Evolutionary conservation across 2,797 vertebrate genomes (phyloP).

Genomic region (Neomorphus geoffroyi): DNA sequence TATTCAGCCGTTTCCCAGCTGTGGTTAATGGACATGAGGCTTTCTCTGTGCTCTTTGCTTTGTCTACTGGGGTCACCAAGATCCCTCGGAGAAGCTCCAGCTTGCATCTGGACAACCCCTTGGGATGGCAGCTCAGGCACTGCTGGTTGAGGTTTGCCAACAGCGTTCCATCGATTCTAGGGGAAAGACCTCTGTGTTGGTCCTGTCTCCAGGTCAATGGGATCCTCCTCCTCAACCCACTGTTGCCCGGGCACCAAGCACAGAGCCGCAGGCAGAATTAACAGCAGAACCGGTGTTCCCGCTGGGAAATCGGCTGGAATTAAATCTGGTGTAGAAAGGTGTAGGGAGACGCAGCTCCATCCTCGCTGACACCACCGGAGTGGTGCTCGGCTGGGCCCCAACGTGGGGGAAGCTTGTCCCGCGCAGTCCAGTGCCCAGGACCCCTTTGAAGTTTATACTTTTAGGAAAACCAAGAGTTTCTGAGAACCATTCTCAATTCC

Average conservation of each 20-base stretch:
- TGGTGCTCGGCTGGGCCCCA: too few species aligned
- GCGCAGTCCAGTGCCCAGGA: too few species aligned
- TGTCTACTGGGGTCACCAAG: background rate
- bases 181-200: background rate
- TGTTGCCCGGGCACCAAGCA: too few species aligned
- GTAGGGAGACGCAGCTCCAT: background rate
- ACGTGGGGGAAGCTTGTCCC: too few species aligned
- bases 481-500: too few species aligned
- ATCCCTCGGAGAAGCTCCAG: background rate
- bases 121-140: fast-evolving
- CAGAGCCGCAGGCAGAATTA: background rate
- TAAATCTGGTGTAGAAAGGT: background rate
- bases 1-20: background rate
- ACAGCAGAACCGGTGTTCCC: background rate
- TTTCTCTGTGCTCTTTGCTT: background rate
- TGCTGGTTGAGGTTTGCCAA: background rate
- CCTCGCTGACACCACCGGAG: too few species aligned
- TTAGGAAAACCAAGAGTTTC: too few species aligned
- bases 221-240: background rate
- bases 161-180: background rate
- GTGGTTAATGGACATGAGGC: background rate
- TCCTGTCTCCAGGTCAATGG: background rate
- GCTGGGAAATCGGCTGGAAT: fast-evolving
- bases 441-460: too few species aligned
- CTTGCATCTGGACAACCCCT: fast-evolving